Conservation (phyloP, 2,797 vertebrate species). For the Rhynchonycteris naso region DNA sequence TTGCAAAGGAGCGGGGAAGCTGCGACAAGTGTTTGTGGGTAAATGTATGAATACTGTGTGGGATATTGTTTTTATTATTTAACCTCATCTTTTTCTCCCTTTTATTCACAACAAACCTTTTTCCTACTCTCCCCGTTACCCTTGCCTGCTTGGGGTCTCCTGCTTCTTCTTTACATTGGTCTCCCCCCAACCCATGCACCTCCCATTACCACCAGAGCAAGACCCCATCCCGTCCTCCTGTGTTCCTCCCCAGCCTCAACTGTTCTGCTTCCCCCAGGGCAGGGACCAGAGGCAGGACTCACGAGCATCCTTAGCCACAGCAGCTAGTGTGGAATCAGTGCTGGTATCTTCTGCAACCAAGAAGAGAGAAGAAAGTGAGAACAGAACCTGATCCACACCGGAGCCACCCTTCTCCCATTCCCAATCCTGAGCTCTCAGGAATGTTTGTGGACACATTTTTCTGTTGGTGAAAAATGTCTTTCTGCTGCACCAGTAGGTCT, state of each 20-base stretch:
- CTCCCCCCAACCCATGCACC: not conserved
- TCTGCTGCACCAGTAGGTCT: not conserved
- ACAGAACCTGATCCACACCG: not conserved
- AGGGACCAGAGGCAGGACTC: not conserved
- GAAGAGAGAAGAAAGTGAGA: not conserved
- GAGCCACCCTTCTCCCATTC: not conserved
- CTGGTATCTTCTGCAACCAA: not conserved
- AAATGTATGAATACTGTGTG: not conserved
- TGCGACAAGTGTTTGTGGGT: not conserved
- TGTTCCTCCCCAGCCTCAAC: not conserved
- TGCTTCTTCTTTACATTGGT: not conserved
- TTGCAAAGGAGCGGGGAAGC: not conserved
- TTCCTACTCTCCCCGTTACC: too few species aligned
- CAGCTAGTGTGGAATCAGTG: accelerated
- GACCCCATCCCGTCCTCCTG: not conserved
- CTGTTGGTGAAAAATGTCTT: not conserved
- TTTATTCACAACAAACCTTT: not conserved
- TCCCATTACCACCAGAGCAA: not conserved
- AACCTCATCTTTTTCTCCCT: not conserved
- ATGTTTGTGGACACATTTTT: not conserved
- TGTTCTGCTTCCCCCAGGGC: not conserved
- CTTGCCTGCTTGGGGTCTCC: not conserved
- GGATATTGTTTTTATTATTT: not conserved
- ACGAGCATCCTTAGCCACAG: not conserved
- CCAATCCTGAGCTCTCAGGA: not conserved